These are phyloP conservation scores for Drosophila atripex DNA, from an alignment of 2,888 invertebrate species.

Conservation along the genomic window DNA sequence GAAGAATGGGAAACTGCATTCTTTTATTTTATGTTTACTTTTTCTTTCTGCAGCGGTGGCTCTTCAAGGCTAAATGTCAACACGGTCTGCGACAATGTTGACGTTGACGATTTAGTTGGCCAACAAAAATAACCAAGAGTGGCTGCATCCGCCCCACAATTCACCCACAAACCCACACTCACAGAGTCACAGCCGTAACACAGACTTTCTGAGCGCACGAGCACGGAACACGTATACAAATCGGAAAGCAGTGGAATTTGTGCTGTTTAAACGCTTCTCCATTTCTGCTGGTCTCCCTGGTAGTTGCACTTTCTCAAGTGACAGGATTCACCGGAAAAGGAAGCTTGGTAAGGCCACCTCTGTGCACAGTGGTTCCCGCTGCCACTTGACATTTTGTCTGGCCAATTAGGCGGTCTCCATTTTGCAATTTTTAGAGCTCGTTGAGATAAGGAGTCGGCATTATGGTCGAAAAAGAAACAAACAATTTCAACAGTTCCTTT, in stretches of 20 bases:
- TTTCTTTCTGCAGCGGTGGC: constrained; percentile 24
- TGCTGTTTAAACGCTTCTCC: constrained; percentile 58
- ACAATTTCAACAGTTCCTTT: background rate
- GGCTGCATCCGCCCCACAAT: constrained; percentile 23
- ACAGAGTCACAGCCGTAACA: constrained; percentile 17
- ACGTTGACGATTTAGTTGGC: constrained; percentile 73
- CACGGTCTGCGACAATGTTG: constrained; percentile 71
- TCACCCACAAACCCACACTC: constrained; percentile 5
- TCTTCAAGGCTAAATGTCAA: constrained; percentile 69
- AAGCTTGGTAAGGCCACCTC: constrained; percentile 19
- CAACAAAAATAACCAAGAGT: constrained; percentile 46
- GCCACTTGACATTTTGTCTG: constrained; percentile 20
- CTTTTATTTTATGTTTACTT: constrained; percentile 9
- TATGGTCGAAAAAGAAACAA: background rate
- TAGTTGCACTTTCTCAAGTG: constrained; percentile 44
- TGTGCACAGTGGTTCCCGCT: constrained; percentile 33
- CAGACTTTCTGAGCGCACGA: background rate
- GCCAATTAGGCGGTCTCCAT: constrained; percentile 37
- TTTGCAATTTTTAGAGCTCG: constrained; percentile 9
- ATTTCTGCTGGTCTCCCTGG: constrained; percentile 40
- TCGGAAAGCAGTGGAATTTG: constrained; percentile 38
- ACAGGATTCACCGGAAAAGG: constrained; percentile 18
- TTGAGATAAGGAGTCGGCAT: background rate
- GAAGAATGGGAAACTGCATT: constrained; percentile 2
- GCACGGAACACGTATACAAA: constrained; percentile 28